Percentiles rank a stretch among this genome's conserved stretches.
Conservation (phyloP, 2,888 invertebrate genomes). For the Protonemura montana region DNA sequence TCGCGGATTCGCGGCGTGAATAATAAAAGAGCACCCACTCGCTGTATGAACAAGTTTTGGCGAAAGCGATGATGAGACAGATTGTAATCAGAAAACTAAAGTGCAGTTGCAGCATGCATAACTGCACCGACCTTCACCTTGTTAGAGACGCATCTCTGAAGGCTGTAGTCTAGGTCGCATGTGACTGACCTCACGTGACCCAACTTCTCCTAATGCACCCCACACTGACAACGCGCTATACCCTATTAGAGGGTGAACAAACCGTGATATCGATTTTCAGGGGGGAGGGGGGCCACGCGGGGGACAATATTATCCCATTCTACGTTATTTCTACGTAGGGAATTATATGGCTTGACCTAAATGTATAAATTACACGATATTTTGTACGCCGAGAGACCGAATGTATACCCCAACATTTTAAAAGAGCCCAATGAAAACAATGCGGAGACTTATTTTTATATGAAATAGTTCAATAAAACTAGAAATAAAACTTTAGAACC, state of each 20-base stretch:
- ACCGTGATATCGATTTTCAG: neutral
- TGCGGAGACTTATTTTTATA: neutral
- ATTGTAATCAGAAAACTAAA: too few species aligned
- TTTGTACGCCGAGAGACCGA: neutral
- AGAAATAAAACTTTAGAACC: neutral
- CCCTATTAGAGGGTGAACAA: neutral
- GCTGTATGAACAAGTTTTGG: too few species aligned
- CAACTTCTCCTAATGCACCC: neutral
- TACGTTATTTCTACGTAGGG: neutral
- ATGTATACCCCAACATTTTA: neutral
- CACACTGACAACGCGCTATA: neutral
- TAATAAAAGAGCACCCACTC: too few species aligned
- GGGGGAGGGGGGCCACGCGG: neutral
- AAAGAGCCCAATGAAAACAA: neutral
- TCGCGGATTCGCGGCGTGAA: too few species aligned
- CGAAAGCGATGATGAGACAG: too few species aligned
- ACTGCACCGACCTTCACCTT: neutral
- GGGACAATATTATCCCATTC: neutral
- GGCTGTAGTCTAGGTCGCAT: neutral
- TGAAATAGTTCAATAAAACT: neutral
- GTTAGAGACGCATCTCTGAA: neutral
- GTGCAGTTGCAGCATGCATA: neutral
- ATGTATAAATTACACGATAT: slow-evolving; percentile 7
- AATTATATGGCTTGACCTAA: neutral
- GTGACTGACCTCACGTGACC: neutral